Percentiles rank a stretch among this genome's conserved stretches.
These are phyloP conservation scores for Chascanopsetta lugubris DNA, from an alignment of 2,113 vertebrate genomes.

Conservation along the genomic window DNA sequence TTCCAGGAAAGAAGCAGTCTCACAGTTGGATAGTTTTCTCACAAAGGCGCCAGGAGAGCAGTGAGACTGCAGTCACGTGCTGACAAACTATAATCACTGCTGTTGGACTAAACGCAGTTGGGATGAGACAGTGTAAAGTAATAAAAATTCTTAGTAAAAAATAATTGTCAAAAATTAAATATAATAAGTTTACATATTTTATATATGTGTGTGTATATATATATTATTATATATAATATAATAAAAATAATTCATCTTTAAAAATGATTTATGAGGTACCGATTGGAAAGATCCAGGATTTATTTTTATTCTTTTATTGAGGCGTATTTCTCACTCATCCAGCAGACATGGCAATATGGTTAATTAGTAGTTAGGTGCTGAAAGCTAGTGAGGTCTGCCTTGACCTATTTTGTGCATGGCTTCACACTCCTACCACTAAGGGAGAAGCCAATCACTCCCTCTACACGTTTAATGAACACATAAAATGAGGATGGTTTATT, in stretches of 20 bases:
- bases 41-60: neutral
- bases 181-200: no score
- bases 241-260: no score
- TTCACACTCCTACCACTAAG: neutral
- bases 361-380: slow-evolving; percentile 28
- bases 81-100: slow-evolving; percentile 1
- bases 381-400: neutral
- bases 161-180: no score
- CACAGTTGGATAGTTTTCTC: neutral
- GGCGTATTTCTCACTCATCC: neutral
- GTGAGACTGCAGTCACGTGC: neutral
- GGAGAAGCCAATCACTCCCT: neutral
- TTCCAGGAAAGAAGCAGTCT: slow-evolving; percentile 19
- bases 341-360: neutral
- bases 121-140: neutral
- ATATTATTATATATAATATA: no score
- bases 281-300: slow-evolving; percentile 19
- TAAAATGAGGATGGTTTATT: neutral
- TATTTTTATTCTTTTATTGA: neutral
- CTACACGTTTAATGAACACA: neutral
- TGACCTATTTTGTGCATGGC: neutral
- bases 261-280: slow-evolving; percentile 12
- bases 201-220: no score
- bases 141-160: no score
- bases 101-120: neutral